These are phyloP conservation scores for Bombycilla garrulus DNA, from an alignment of 2,113 vertebrate species.

Conservation along the genomic window DNA sequence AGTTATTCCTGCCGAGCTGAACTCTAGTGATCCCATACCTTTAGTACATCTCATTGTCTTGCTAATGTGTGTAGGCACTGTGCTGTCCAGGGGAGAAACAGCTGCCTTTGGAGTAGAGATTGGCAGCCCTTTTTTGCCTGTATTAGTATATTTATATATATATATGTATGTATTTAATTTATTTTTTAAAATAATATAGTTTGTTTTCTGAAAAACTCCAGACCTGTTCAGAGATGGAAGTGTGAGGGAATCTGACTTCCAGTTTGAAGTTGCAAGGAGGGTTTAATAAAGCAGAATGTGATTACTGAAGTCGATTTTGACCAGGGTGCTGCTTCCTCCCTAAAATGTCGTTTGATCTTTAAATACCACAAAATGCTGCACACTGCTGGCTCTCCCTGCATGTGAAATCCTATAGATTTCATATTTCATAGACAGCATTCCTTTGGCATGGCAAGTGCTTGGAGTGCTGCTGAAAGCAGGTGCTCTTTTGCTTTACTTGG, in stretches of 20 bases:
- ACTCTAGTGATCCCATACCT: background rate
- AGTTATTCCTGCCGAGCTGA: background rate
- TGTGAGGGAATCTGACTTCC: background rate
- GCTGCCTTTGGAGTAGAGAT: background rate
- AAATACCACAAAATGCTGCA: background rate
- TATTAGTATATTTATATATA: background rate
- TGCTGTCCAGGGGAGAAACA: background rate
- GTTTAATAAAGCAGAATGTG: slow-evolving; percentile 20
- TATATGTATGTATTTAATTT: too few relatives aligned
- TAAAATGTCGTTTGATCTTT: slow-evolving; percentile 28
- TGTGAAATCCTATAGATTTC: background rate
- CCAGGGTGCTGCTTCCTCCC: background rate
- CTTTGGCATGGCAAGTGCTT: background rate
- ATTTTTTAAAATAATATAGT: background rate
- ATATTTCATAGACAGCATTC: too few relatives aligned
- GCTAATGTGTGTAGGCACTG: background rate
- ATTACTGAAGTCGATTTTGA: background rate
- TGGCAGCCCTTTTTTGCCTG: background rate
- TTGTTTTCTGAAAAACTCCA: background rate
- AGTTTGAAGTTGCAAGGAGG: background rate
- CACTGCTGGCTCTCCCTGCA: background rate
- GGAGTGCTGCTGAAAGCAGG: background rate
- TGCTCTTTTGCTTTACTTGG: background rate
- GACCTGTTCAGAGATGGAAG: background rate
- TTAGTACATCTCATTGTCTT: background rate